Conservation (phyloP, 2,888 invertebrate species). For the Melitaea athalia region DNA sequence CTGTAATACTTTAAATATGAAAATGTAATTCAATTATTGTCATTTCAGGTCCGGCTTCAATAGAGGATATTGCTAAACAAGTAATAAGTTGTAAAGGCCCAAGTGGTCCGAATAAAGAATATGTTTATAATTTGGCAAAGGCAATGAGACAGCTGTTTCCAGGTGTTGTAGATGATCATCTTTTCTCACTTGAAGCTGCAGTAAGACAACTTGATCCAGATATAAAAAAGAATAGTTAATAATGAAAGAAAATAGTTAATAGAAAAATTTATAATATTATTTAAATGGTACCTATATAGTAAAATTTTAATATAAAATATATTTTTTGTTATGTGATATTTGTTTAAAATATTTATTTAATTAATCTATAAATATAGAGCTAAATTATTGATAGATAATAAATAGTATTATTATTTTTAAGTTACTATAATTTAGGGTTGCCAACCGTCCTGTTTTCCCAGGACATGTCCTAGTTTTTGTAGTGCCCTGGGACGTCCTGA, state of each 20-base stretch:
- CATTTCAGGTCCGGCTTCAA: slow-evolving; percentile 86
- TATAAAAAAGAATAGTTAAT: slow-evolving; percentile 23
- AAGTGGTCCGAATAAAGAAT: slow-evolving; percentile 95
- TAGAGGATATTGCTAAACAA: slow-evolving; percentile 90
- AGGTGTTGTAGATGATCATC: slow-evolving; percentile 87
- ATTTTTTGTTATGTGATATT: background rate
- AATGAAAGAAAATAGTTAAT: background rate
- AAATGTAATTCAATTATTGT: background rate
- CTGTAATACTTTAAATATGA: no score
- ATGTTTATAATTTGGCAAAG: slow-evolving; percentile 91
- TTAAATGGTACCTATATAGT: background rate
- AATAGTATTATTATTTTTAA: no score
- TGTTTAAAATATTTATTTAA: background rate
- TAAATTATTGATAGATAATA: background rate
- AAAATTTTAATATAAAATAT: background rate
- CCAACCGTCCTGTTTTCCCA: no score
- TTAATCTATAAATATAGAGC: background rate
- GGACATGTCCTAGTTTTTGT: no score
- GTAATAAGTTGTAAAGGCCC: slow-evolving; percentile 89
- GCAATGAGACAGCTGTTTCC: slow-evolving; percentile 90
- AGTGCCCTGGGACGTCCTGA: no score
- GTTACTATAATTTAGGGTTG: no score
- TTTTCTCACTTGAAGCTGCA: slow-evolving; percentile 86
- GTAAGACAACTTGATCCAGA: slow-evolving; percentile 60
- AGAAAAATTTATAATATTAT: background rate